Evolutionary conservation across 2,113 vertebrate genomes (phyloP).

Genomic region (Gymnocephalus cernua): DNA sequence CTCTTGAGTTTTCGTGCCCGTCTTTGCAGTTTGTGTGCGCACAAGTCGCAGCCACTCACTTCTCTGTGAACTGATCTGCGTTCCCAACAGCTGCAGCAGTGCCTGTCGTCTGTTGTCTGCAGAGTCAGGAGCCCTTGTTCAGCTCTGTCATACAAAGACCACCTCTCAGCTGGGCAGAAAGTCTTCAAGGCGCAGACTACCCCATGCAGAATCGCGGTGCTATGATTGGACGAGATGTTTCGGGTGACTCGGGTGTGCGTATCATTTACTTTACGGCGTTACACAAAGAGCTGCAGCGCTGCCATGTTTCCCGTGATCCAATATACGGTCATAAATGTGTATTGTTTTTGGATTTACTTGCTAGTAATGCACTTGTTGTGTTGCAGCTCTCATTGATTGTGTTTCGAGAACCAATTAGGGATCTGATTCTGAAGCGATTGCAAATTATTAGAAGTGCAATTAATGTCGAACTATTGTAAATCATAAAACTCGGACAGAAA

Average conservation of each 20-base stretch:
- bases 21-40: slow-evolving; percentile 15
- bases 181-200: slow-evolving; percentile 46
- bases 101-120: slow-evolving; percentile 49
- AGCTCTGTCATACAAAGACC: slow-evolving; percentile 71
- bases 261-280: not conserved
- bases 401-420: too few species aligned
- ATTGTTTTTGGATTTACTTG: not conserved
- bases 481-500: not conserved
- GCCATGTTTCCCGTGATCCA: accelerated
- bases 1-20: not conserved
- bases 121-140: slow-evolving; percentile 61
- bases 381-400: not conserved
- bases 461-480: not conserved
- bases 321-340: not conserved
- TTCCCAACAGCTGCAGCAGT: slow-evolving; percentile 30
- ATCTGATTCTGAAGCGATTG: not conserved
- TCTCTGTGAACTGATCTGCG: slow-evolving; percentile 22
- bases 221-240: slow-evolving; percentile 76
- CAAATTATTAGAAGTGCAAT: not conserved
- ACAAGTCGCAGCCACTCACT: slow-evolving; percentile 15
- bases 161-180: slow-evolving; percentile 72
- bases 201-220: slow-evolving; percentile 36
- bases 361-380: not conserved
- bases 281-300: not conserved
- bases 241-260: slow-evolving; percentile 15